Evolutionary conservation across 2,797 vertebrate genomes (phyloP).

Genomic region (Xenopus petersii): DNA sequence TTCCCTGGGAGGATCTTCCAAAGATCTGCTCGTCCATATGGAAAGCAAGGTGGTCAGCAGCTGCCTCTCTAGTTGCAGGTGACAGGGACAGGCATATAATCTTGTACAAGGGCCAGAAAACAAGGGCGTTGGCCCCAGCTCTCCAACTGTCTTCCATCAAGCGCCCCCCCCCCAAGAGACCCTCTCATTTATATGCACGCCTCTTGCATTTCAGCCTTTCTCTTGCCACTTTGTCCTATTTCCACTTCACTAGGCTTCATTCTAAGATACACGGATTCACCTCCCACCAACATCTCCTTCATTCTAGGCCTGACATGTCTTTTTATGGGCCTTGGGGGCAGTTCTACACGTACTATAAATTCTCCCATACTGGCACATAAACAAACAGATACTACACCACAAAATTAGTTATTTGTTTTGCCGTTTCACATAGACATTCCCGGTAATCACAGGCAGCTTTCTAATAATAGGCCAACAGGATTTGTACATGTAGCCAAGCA

Average conservation of each 20-base stretch:
- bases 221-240: slow-evolving; percentile 48
- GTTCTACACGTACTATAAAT: slow-evolving; percentile 38
- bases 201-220: slow-evolving; percentile 51
- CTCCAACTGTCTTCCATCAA: no score
- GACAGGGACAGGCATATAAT: slow-evolving; percentile 71
- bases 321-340: slow-evolving; percentile 40
- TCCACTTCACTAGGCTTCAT: slow-evolving; percentile 50
- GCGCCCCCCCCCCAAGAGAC: slow-evolving; percentile 10
- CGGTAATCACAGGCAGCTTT: no score
- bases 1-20: slow-evolving; percentile 73
- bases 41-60: slow-evolving; percentile 89
- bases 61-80: slow-evolving; percentile 76
- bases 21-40: slow-evolving; percentile 92
- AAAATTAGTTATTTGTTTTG: slow-evolving; percentile 43
- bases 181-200: slow-evolving; percentile 56
- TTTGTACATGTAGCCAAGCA: no score
- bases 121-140: slow-evolving; percentile 59
- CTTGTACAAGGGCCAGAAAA: slow-evolving; percentile 68
- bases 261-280: slow-evolving; percentile 50
- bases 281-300: slow-evolving; percentile 48
- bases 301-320: slow-evolving; percentile 38
- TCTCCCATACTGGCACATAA: slow-evolving; percentile 34
- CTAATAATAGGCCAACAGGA: no score
- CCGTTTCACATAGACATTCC: slow-evolving; percentile 2
- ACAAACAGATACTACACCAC: slow-evolving; percentile 28